phyloP scores from a whole-genome alignment of 2,797 vertebrate species.

The Sandelia bainsii region DNA sequence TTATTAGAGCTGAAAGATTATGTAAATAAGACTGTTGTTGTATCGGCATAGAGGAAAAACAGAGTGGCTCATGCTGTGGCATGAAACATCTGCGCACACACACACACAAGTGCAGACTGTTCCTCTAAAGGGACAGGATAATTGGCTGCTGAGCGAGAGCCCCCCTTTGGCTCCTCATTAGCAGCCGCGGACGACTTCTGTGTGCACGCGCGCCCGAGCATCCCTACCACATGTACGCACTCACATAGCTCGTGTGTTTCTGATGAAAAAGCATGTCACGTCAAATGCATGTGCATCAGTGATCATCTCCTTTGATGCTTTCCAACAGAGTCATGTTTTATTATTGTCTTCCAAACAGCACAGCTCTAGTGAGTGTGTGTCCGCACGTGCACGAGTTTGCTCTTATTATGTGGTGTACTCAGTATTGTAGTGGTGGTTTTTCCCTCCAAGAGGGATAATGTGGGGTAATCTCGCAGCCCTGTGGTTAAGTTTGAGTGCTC shows the following conservation, averaged over 20 bases:
- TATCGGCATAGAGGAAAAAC: constrained; percentile 47
- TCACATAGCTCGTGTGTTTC: not conserved
- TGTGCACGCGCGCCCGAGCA: constrained; percentile 1
- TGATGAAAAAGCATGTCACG: constrained; percentile 50
- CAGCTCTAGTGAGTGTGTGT: not conserved
- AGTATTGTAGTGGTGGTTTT: not conserved
- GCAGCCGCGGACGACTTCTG: constrained; percentile 58
- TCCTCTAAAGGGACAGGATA: constrained; percentile 72
- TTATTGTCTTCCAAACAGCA: constrained; percentile 16
- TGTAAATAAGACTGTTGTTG: constrained; percentile 64
- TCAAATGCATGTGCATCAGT: constrained; percentile 32
- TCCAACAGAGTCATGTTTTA: constrained; percentile 38
- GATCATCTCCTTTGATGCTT: constrained; percentile 56
- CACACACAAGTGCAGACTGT: constrained; percentile 27
- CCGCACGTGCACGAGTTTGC: constrained; percentile 11
- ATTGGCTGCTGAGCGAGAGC: constrained; percentile 79
- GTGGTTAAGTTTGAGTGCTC: constrained; percentile 45
- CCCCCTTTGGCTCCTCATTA: constrained; percentile 81
- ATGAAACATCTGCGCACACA: constrained; percentile 53
- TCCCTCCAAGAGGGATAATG: constrained; percentile 40
- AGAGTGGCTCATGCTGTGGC: constrained; percentile 28
- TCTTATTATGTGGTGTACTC: constrained; percentile 33
- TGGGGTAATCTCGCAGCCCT: constrained; percentile 44
- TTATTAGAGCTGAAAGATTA: constrained; percentile 67
- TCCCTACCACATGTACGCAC: not conserved